Evolutionary conservation across 2,797 vertebrate species (phyloP).

Genomic region (Darevskia nairensis): DNA sequence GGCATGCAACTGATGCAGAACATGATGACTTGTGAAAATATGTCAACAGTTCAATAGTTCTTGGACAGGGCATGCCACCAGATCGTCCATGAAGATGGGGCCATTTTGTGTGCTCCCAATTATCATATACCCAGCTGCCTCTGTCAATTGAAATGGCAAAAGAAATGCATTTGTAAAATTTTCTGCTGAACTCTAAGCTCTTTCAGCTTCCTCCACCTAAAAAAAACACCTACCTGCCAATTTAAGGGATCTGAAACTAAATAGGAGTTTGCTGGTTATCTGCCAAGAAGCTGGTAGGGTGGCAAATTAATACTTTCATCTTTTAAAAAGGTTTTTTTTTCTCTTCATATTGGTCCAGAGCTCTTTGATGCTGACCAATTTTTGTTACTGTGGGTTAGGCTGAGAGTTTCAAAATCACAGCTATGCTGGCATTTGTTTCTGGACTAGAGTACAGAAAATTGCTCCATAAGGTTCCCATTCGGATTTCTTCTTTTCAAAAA

Average conservation of each 20-base stretch:
- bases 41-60: neutral
- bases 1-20: too few relatives aligned
- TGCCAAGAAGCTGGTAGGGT: conserved; percentile 58
- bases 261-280: conserved; percentile 55
- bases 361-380: conserved; percentile 36
- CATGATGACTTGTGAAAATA: neutral
- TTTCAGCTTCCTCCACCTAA: neutral
- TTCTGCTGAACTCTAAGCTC: conserved; percentile 42
- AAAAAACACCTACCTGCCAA: conserved; percentile 22
- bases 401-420: conserved; percentile 62
- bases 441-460: conserved; percentile 57
- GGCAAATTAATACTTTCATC: conserved; percentile 64
- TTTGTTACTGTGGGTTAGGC: conserved; percentile 45
- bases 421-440: conserved; percentile 64
- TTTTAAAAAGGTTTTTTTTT: conserved; percentile 55
- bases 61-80: neutral
- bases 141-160: neutral
- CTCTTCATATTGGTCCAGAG: conserved; percentile 48
- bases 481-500: conserved; percentile 22
- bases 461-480: conserved; percentile 69
- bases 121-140: neutral
- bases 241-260: conserved; percentile 49
- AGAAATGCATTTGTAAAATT: conserved; percentile 6
- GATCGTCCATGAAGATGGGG: neutral
- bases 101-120: neutral